These are phyloP conservation scores for Meda fulgida DNA, from an alignment of 2,797 vertebrate species.

Conservation along the genomic window DNA sequence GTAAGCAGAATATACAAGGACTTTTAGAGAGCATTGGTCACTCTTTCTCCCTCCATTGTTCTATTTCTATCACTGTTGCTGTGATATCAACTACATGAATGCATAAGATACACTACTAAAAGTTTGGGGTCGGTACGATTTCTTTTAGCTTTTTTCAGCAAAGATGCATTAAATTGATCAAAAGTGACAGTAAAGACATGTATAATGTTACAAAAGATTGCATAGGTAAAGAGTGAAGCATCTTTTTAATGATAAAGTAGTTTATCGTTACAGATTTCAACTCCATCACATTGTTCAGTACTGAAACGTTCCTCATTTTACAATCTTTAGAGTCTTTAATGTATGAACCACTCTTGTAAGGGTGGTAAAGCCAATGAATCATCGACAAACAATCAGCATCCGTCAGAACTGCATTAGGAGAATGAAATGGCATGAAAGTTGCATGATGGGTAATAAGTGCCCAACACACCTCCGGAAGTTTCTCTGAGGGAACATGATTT, in stretches of 20 bases:
- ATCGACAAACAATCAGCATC: constrained; percentile 35
- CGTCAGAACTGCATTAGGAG: constrained; percentile 14
- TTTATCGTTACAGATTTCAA: not conserved
- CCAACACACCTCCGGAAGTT: constrained; percentile 36
- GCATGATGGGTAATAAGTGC: constrained; percentile 16
- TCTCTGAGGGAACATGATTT: not conserved
- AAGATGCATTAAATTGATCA: not conserved
- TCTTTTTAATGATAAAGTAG: not conserved
- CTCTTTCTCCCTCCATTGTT: not conserved
- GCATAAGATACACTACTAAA: not conserved
- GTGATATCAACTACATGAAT: not conserved
- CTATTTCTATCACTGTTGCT: not conserved
- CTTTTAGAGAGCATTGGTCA: constrained; percentile 17
- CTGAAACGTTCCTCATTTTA: not conserved
- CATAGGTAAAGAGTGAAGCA: not conserved
- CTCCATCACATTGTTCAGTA: not conserved
- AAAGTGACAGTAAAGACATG: not conserved
- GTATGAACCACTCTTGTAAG: constrained; percentile 4
- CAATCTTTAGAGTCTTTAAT: not conserved
- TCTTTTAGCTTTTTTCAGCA: not conserved
- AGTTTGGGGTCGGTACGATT: not conserved
- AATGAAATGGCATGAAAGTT: constrained; percentile 5
- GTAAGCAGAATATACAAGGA: constrained; percentile 26
- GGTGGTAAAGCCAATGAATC: not conserved
- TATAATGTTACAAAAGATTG: not conserved